phyloP scores from a whole-genome alignment of 2,888 invertebrate species.

The Tethea ocularis region DNA sequence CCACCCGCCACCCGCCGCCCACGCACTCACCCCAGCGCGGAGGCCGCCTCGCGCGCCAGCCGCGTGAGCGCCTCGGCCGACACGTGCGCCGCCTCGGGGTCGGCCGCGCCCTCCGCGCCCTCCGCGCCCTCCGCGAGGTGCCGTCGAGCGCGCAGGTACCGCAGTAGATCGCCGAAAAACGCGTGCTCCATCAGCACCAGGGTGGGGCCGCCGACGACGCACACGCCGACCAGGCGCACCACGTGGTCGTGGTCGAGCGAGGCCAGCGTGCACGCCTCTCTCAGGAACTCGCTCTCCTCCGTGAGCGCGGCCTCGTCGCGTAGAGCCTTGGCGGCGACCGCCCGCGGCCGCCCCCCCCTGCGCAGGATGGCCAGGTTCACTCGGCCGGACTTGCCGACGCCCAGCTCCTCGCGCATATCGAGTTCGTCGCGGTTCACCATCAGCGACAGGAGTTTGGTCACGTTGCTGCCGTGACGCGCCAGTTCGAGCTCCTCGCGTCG shows the following conservation, averaged over 20 bases:
- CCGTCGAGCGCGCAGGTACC: constrained; percentile 87
- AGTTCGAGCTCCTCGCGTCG: constrained; percentile 31
- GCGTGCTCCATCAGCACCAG: constrained; percentile 96
- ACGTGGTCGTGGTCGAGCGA: constrained; percentile 93
- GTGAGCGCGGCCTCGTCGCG: constrained; percentile 90
- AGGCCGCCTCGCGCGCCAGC: constrained; percentile 49
- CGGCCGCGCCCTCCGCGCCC: constrained; percentile 84
- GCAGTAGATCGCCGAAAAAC: constrained; percentile 94
- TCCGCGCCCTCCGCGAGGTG: constrained; percentile 86
- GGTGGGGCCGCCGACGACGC: constrained; percentile 90
- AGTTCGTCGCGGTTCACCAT: constrained; percentile 44
- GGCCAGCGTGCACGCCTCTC: constrained; percentile 95
- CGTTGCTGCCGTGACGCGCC: constrained; percentile 36
- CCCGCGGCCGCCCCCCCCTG: constrained; percentile 60
- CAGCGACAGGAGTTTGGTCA: constrained; percentile 30
- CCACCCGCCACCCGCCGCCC: too few species aligned
- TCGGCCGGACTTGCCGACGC: constrained; percentile 59
- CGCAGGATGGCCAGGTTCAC: constrained; percentile 54
- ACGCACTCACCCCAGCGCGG: constrained; percentile 57
- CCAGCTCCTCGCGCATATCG: constrained; percentile 48
- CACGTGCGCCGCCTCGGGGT: constrained; percentile 65
- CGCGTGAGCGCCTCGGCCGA: constrained; percentile 54
- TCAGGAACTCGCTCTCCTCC: constrained; percentile 88
- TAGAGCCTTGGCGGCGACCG: constrained; percentile 93
- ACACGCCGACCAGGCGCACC: constrained; percentile 90